These are phyloP conservation scores for Planococcus citri DNA, from an alignment of 1,140 invertebrate species.

Conservation along the genomic window DNA sequence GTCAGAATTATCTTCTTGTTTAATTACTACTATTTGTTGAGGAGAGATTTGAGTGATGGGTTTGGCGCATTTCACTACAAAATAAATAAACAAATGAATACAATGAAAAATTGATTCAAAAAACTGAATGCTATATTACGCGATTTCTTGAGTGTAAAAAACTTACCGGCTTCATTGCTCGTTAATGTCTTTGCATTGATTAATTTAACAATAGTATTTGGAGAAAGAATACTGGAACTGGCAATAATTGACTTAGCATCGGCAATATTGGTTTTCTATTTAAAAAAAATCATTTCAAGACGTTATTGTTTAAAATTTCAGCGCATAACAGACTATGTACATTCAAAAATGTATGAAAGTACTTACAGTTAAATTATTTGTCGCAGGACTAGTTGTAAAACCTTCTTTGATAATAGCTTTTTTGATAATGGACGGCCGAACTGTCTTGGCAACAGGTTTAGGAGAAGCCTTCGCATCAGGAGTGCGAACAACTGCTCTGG, in stretches of 20 bases:
- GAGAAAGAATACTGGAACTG: not conserved
- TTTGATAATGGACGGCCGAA: not conserved
- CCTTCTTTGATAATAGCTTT: not conserved
- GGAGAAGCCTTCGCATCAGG: not conserved
- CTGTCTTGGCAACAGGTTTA: not conserved
- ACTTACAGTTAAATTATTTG: not conserved
- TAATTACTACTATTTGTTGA: conserved; percentile 6
- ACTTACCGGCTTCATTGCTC: not conserved
- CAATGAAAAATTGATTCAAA: too few relatives aligned
- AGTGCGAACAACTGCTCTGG: not conserved
- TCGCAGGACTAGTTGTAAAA: not conserved
- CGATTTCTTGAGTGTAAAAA: not conserved
- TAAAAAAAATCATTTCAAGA: too few relatives aligned
- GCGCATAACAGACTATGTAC: too few relatives aligned
- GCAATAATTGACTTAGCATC: conserved; percentile 6
- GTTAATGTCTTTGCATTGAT: not conserved
- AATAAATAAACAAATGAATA: not conserved
- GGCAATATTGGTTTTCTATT: not conserved
- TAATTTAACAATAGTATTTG: conserved; percentile 10
- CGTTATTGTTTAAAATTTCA: too few relatives aligned
- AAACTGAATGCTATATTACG: not conserved
- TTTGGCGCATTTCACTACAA: not conserved
- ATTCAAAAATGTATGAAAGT: too few relatives aligned
- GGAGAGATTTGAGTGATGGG: not conserved
- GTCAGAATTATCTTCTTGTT: conserved; percentile 6